A percentile compares a stretch with the other conserved stretches of the same genome.
Conservation (phyloP, 2,113 vertebrate species). For the Pseudopodoces humilis region DNA sequence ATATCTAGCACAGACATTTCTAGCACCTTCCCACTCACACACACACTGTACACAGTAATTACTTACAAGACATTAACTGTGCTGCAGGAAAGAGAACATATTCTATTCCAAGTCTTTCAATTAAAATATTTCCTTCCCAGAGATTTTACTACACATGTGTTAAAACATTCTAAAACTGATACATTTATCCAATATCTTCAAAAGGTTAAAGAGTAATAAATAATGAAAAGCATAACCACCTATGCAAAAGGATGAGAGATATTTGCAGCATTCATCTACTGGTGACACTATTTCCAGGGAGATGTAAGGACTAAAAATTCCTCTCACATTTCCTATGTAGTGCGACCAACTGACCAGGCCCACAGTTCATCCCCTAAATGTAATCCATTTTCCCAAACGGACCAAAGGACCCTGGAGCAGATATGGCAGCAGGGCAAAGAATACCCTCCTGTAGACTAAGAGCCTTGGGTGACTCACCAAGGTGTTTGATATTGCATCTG, state of each 20-base stretch:
- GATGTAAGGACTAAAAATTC: background rate
- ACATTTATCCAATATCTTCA: background rate
- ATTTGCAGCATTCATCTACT: background rate
- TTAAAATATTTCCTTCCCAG: background rate
- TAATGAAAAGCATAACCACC: background rate
- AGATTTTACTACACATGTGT: background rate
- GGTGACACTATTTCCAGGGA: background rate
- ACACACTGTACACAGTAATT: background rate
- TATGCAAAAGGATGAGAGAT: background rate
- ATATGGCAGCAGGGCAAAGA: background rate
- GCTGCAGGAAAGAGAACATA: background rate
- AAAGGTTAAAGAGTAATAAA: background rate
- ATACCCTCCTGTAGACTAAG: background rate
- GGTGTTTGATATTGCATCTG: fast-evolving
- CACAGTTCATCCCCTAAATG: background rate
- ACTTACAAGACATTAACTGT: background rate
- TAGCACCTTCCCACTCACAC: background rate
- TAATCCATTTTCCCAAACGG: background rate
- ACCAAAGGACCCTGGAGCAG: background rate
- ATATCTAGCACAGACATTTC: background rate
- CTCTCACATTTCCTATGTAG: background rate
- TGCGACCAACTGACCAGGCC: background rate
- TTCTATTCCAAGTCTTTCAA: background rate
- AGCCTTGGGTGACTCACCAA: background rate
- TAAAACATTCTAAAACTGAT: background rate